Evolutionary conservation across 2,113 vertebrate genomes (phyloP), one percentile per base, ranked within the genome.

Genomic region (Dolichallabes microphthalmus): DNA sequence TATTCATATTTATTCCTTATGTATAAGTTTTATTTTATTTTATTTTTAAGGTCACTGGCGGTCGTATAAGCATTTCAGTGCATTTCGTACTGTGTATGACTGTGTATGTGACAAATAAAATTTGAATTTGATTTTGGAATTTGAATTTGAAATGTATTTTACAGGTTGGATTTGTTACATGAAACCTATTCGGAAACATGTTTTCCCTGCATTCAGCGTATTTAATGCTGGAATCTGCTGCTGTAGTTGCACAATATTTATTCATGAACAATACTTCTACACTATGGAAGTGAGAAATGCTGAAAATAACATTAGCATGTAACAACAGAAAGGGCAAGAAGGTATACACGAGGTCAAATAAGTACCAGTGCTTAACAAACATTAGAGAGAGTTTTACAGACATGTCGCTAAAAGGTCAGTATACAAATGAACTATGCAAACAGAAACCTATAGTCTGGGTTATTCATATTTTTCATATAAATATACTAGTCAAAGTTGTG

Each of bases 251-350:
- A 64, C 77, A 52, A 77, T 71, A 85, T 77, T 78, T 77, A 82
- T 80, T 83, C 84, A 86, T 61, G 57, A 80, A 77, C 45, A 74
- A 1, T 55, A 63, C 12, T 66, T 45, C 66, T 77, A 85, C 58
- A 74, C 69, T 58, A 75, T 30, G 61, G 32, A 69, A 52, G 25
- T 19, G 50, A 86, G 80, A 77, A 82, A 25, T 19, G 39, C n/a
- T 35, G 50, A 57, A 75, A 75, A 76, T 80, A 45, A 57, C 55
- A 53, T 61, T 63, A 55, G 64, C 75, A 63, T 80, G 39, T 19
- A 83, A 15, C 27, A 32, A 58, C 61, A 58, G 20, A 73, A 55
- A 60, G 68, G 27, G 55, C 68, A 83, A 58, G 17, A 22, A 10
- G 32, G n/a, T 73, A 52, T 52, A 52, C 71, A 63, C 9, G 15